Evolutionary conservation across 1,140 invertebrate genomes (phyloP).

Genomic region (Pseudobourletiella spinata): DNA sequence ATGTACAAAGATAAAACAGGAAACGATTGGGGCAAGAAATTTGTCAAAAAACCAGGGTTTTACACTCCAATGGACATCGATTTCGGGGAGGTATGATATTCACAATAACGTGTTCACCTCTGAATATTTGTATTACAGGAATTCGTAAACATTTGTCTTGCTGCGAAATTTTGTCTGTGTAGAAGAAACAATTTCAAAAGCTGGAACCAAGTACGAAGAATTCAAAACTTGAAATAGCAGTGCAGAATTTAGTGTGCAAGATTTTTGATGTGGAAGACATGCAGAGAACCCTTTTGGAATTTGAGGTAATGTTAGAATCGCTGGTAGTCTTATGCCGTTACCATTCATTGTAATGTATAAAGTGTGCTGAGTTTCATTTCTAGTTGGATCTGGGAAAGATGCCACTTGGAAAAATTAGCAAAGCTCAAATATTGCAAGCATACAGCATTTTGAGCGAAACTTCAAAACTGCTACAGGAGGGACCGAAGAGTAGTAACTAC

Average conservation of each 20-base stretch:
- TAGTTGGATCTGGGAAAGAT: conserved; percentile 21
- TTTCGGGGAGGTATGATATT: conserved; percentile 52
- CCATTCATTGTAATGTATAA: conserved; percentile 5
- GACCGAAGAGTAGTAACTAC: conserved; percentile 44
- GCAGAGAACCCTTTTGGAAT: conserved; percentile 87
- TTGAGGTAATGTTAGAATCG: conserved; percentile 54
- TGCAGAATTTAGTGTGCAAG: conserved; percentile 73
- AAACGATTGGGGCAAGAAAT: conserved; percentile 65
- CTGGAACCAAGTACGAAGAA: conserved; percentile 24
- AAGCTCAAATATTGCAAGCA: conserved; percentile 78
- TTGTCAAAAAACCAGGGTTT: conserved; percentile 67
- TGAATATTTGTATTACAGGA: too few species aligned
- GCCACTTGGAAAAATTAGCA: conserved; percentile 88
- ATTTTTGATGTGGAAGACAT: conserved; percentile 88
- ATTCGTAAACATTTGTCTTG: background rate
- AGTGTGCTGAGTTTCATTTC: too few species aligned
- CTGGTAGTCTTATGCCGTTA: background rate
- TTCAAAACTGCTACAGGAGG: conserved; percentile 54
- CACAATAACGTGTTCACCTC: background rate
- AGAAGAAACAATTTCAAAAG: conserved; percentile 2
- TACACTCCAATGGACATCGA: conserved; percentile 89
- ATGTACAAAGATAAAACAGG: conserved; percentile 76
- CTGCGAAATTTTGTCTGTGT: background rate
- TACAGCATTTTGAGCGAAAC: conserved; percentile 63
- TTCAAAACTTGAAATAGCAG: conserved; percentile 61